phyloP scores from a whole-genome alignment of 2,113 vertebrate species.

The Colius striatus region DNA sequence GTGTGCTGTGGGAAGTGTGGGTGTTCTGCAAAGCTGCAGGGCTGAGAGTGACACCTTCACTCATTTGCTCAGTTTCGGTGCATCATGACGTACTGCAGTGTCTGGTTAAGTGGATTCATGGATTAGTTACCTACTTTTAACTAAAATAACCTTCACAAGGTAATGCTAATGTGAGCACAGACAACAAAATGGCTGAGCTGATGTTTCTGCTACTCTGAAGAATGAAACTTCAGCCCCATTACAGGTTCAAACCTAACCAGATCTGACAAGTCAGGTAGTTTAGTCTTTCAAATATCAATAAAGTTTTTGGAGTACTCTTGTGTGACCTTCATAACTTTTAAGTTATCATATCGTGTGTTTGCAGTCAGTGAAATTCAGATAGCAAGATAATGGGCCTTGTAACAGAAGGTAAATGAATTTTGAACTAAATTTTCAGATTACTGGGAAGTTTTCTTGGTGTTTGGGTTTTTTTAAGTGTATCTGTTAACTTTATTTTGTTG shows the following conservation, averaged over 20 bases:
- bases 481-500: not conserved
- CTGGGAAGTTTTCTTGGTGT: no score
- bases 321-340: no score
- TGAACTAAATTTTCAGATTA: no score
- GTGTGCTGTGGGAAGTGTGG: not conserved
- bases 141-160: conserved; percentile 31
- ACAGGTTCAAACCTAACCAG: not conserved
- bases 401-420: no score
- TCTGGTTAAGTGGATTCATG: conserved; percentile 45
- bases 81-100: not conserved
- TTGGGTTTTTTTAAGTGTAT: not conserved
- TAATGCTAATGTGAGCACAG: not conserved
- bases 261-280: not conserved
- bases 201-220: not conserved
- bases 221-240: not conserved
- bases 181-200: not conserved
- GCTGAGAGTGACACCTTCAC: not conserved
- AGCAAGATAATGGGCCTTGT: no score
- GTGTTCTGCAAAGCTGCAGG: not conserved
- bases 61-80: not conserved
- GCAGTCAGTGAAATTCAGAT: no score
- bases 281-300: no score
- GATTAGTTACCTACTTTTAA: conserved; percentile 51
- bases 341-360: no score
- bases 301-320: no score